Evolutionary conservation across 30 jellyfish, hydroid and myxozoan genomes (phyloP).

Genomic region (Aurelia aurita complex sp. Pacific): DNA sequence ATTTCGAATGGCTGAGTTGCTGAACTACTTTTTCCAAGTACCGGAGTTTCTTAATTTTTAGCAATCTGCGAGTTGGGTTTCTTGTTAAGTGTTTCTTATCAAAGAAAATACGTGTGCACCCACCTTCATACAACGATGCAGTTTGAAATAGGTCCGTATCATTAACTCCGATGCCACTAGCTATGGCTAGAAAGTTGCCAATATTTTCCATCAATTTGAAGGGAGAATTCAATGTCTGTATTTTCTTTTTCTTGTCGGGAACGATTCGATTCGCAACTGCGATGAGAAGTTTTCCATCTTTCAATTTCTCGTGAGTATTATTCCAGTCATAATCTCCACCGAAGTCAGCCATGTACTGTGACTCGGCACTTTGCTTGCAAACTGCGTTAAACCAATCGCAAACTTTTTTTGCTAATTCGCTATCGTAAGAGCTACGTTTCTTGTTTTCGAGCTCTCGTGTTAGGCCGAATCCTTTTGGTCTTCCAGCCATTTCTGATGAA

Average conservation of each 20-base stretch:
- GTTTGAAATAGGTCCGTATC: conserved; percentile 50
- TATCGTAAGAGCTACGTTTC: conserved; percentile 26
- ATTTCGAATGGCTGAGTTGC: too few species aligned
- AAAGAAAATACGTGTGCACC: background rate
- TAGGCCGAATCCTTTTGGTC: conserved; percentile 44
- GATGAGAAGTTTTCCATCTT: conserved; percentile 50
- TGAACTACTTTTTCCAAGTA: too few species aligned
- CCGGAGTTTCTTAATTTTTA: too few species aligned
- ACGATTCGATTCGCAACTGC: conserved; percentile 30
- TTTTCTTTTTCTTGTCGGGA: conserved; percentile 23
- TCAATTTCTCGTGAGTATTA: conserved; percentile 23
- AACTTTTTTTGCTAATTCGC: conserved; percentile 8
- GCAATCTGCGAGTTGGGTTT: too few species aligned
- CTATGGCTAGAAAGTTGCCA: conserved; percentile 32
- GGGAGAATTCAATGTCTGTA: conserved; percentile 49
- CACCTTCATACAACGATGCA: conserved; percentile 41
- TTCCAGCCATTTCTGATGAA: conserved; percentile 8
- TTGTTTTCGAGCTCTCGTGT: conserved; percentile 49
- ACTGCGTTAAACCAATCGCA: conserved; percentile 54
- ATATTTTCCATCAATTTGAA: conserved; percentile 56
- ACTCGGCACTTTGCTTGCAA: conserved; percentile 26
- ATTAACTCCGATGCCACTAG: conserved; percentile 19
- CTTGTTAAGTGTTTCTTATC: too few species aligned
- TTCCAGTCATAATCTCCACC: conserved; percentile 36
- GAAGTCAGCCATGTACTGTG: conserved; percentile 34